Percentiles rank a stretch among this genome's conserved stretches.
These are phyloP conservation scores for Platycercus adscitus DNA, from an alignment of 2,113 vertebrate genomes.

Conservation along the genomic window DNA sequence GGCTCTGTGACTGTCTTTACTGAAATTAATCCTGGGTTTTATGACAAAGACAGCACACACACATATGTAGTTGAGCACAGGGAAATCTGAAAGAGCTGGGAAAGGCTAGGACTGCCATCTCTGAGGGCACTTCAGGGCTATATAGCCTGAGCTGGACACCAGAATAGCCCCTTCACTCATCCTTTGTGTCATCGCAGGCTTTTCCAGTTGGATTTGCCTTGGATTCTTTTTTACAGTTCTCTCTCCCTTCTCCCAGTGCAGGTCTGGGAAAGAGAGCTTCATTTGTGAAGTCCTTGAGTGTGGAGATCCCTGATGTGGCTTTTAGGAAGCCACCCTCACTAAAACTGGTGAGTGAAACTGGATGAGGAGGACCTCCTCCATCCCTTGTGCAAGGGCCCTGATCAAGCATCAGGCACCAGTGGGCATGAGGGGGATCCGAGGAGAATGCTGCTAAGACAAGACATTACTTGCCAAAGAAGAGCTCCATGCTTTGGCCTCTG, in stretches of 20 bases:
- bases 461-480: not conserved
- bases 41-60: not conserved
- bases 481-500: not conserved
- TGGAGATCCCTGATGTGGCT: not conserved
- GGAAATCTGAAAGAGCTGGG: not conserved
- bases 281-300: not conserved
- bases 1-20: not conserved
- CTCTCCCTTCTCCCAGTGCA: not conserved
- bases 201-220: not conserved
- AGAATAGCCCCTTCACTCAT: not conserved
- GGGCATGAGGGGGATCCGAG: not conserved
- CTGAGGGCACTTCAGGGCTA: not conserved
- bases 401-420: not conserved
- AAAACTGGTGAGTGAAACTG: not conserved
- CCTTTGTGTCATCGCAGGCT: not conserved
- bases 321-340: not conserved
- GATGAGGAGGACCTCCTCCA: not conserved
- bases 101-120: not conserved
- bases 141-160: not conserved
- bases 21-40: not conserved
- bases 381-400: rapidly evolving
- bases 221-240: not conserved
- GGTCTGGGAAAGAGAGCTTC: not conserved
- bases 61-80: not conserved
- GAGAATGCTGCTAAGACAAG: not conserved